Base-by-base conservation (phyloP, 2,888 invertebrate species). In the Thumatha senex region DNA sequence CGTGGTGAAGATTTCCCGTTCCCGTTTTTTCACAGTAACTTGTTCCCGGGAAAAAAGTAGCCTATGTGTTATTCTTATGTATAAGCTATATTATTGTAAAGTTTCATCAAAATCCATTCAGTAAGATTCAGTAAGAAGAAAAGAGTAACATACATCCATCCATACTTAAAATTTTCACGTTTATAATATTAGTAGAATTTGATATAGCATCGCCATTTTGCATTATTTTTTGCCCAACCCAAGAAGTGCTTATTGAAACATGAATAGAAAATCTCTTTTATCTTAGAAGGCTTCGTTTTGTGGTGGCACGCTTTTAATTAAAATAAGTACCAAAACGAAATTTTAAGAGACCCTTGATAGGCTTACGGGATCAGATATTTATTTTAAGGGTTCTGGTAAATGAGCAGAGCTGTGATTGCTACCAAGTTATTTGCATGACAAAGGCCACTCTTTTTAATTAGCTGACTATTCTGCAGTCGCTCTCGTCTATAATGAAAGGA, bases 361-460 rank as follows among this genome's bases (percentile, higher is more conserved):
- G 61, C 62, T n/a, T 66, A 64, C 49, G 55, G 55, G 70, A 69
- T 65, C 65, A 66, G 74, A 75, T 76, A 81, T 78, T 78, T 82
- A 81, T 81, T 80, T 76, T 70, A 79, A 75, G 76, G 77, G 74
- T 72, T 72, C 63, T 60, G 66, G 53, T 65, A 61, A 76, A 75
- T 76, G 74, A 69, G 71, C 65, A 49, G 53, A 58, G 69, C 70
- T 76, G 68, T 80, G 82, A 82, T 82, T 82, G 80, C 76, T 67
- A 53, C 65, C 70, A 64, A 76, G 73, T 72, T 72, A 86, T 86
- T 84, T 84, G 81, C 85, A 86, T 86, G 60, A 83, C 83, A 86
- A 86, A 86, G 85, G 78, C 66, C 63, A 78, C 78, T 84, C 82
- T 84, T 86, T 84, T 86, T 84, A 86, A 86, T 86, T 84, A 85